Percentiles rank a stretch among this genome's conserved stretches.
phyloP scores from a whole-genome alignment of 2,113 vertebrate species.

The Neoarius graeffei region DNA sequence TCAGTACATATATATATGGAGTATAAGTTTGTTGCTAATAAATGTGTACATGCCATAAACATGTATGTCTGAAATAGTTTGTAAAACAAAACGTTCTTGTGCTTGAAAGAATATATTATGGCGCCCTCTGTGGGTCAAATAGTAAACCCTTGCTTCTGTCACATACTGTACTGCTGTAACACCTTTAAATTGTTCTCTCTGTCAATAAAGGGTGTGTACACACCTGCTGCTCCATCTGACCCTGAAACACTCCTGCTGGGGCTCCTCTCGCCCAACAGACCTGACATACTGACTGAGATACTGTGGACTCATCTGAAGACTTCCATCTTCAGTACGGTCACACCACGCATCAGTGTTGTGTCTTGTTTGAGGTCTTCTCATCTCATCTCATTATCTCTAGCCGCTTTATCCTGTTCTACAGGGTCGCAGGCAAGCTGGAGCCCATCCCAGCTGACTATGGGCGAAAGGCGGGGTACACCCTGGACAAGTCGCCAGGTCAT shows the following conservation, averaged over 20 bases:
- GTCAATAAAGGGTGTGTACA: not conserved
- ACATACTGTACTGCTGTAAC: not conserved
- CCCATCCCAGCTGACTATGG: too few species aligned
- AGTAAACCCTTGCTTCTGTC: not conserved
- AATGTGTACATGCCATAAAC: too few species aligned
- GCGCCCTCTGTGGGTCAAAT: constrained; percentile 12
- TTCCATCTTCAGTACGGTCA: not conserved
- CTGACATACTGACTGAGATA: not conserved
- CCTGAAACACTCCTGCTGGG: not conserved
- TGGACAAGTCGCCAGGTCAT: too few species aligned
- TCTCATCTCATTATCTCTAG: too few species aligned
- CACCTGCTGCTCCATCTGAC: not conserved
- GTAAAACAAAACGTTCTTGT: not conserved
- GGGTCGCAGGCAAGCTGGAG: too few species aligned
- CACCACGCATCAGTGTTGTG: not conserved
- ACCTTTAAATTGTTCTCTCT: not conserved
- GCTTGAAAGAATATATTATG: not conserved
- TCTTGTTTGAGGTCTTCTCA: not conserved
- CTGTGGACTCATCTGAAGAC: not conserved
- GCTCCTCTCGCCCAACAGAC: not conserved
- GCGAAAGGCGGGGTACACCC: too few species aligned
- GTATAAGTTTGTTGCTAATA: not conserved
- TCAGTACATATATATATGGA: not conserved
- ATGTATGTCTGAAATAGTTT: not conserved
- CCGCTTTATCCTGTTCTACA: too few species aligned